phyloP scores from a whole-genome alignment of 2,113 vertebrate species.

The Apteryx mantelli region DNA sequence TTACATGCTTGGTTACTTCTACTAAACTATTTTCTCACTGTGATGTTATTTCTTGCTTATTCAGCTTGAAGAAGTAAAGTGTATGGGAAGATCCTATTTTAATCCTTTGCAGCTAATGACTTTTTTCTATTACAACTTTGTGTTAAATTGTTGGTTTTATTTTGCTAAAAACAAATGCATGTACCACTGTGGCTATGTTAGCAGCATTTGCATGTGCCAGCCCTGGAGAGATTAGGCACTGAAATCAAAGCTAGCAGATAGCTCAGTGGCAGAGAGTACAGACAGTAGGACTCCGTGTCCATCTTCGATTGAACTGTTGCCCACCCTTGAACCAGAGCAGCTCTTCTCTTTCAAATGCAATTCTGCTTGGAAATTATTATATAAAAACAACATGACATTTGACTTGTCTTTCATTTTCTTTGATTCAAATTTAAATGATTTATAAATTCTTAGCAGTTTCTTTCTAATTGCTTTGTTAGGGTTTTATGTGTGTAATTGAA shows the following conservation, averaged over 20 bases:
- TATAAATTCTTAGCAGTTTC: background rate
- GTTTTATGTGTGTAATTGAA: background rate
- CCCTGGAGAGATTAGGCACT: background rate
- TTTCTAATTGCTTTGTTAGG: background rate
- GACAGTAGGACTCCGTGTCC: background rate
- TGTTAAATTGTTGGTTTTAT: background rate
- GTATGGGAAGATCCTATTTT: background rate
- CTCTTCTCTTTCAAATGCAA: background rate
- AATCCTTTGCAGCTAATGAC: background rate
- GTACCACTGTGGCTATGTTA: background rate
- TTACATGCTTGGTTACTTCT: background rate
- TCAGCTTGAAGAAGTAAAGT: background rate
- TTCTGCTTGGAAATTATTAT: background rate
- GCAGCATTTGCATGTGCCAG: background rate
- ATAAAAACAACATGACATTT: background rate
- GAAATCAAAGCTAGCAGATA: background rate
- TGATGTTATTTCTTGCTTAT: background rate
- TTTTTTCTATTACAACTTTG: background rate
- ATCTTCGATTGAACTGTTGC: accelerated
- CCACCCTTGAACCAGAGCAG: background rate
- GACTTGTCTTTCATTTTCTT: background rate
- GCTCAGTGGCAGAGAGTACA: background rate
- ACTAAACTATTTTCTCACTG: background rate
- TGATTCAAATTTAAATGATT: background rate
- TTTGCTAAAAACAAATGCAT: background rate